Base-by-base conservation (phyloP, 2,797 vertebrate genomes). In the Allobates femoralis region DNA sequence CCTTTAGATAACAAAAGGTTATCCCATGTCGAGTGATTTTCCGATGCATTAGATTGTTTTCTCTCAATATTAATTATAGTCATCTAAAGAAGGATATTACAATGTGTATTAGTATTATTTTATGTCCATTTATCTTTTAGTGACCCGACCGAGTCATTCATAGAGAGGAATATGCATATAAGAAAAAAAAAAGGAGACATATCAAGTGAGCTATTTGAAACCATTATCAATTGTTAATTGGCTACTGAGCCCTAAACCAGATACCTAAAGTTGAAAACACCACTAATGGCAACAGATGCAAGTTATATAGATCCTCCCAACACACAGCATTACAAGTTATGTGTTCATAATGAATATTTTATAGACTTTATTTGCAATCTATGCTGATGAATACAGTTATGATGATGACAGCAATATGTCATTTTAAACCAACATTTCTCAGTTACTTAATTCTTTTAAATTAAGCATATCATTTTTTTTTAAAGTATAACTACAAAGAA, bases 221-320 rank as follows among this genome's bases (percentile, higher is more conserved):
- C 92, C 90, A 85, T 89, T 95, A 98, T 98, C 91, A 97, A 98
- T 98, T 95, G 91, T 97, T 98, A 96, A 98, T 96, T 94, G 95
- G 92, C 94, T 94, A 94, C 93, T 92, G 96, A 96, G 94, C 96
- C 94, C 94, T 95, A 94, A 96, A 97, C 94, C 94, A 96, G 94
- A 94, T 94, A 94, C 92, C 90, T 91, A 81, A 89, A 92, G 92
- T 85, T 93, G 90, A 94, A 94, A 90, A 92, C 93, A 91, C 89
- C 80, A 89, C 85, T 89, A 90, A 92, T 90, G 91, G 90, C 90
- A 90, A 79, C 89, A 90, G 88, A 93, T 89, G 90, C 89, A 92
- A 93, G 92, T 92, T 93, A 93, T 93, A 92, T 91, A 89, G 91
- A 92, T 90, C 84, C 89, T 92, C 87, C 89, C 91, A 86, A 90